Percentiles rank a stretch among this genome's conserved stretches.
These are phyloP conservation scores for Gobio gobio DNA, from an alignment of 2,113 vertebrate species.

Conservation along the genomic window DNA sequence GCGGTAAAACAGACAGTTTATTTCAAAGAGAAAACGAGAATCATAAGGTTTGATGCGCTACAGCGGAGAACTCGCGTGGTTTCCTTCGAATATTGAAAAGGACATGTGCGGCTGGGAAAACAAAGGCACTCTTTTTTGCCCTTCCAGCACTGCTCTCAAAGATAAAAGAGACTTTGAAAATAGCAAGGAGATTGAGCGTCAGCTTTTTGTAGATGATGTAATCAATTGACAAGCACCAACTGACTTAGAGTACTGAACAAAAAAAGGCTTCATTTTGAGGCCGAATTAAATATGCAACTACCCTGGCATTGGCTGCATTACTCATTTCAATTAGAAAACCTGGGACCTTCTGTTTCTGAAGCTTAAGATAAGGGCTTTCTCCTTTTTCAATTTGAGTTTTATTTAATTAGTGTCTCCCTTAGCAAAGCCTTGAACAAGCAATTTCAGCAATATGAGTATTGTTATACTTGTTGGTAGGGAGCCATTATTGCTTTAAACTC, in stretches of 20 bases:
- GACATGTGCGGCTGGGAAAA: slow-evolving; percentile 44
- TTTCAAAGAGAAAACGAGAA: slow-evolving; percentile 41
- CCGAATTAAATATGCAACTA: slow-evolving; percentile 57
- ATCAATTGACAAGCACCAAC: slow-evolving; percentile 68
- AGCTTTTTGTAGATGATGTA: slow-evolving; percentile 71
- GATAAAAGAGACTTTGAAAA: slow-evolving; percentile 78
- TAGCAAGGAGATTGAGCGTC: slow-evolving; percentile 63
- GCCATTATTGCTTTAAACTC: slow-evolving; percentile 38
- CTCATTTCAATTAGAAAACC: slow-evolving; percentile 59
- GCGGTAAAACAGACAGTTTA: slow-evolving; percentile 26
- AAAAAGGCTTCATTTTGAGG: slow-evolving; percentile 48
- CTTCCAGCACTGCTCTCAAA: slow-evolving; percentile 64
- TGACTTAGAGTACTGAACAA: slow-evolving; percentile 67
- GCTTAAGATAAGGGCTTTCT: slow-evolving; percentile 54
- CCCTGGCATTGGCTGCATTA: slow-evolving; percentile 41
- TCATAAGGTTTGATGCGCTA: neutral
- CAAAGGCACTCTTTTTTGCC: slow-evolving; percentile 41
- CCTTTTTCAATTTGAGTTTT: slow-evolving; percentile 52
- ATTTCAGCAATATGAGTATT: slow-evolving; percentile 27
- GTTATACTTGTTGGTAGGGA: slow-evolving; percentile 19
- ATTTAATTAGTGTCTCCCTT: slow-evolving; percentile 66
- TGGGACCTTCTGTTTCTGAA: slow-evolving; percentile 51
- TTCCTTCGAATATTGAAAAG: slow-evolving; percentile 63
- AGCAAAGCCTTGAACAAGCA: slow-evolving; percentile 34
- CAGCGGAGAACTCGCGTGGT: slow-evolving; percentile 23